Evolutionary conservation across 1,140 invertebrate species (phyloP).

Genomic region (Drosophila kanapiae): DNA sequence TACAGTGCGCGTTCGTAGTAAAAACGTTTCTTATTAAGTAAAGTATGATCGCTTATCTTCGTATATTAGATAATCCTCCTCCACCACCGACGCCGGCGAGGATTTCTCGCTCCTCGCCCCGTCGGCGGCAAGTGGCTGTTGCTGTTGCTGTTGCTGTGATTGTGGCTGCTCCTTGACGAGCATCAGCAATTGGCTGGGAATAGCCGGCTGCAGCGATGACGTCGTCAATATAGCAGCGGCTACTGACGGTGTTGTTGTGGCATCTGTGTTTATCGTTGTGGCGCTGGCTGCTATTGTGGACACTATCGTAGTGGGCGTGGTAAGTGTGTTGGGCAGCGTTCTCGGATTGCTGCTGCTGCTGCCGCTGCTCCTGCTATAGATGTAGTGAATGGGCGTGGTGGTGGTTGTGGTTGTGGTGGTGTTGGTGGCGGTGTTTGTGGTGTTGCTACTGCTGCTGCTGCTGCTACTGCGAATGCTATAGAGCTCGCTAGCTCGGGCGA

Average conservation of each 20-base stretch:
- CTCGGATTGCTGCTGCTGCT: constrained; percentile 34
- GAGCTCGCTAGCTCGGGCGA: constrained; percentile 59
- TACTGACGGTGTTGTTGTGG: constrained; percentile 29
- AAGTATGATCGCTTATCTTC: constrained; percentile 79
- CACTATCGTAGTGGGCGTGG: constrained; percentile 41
- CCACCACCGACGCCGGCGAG: constrained; percentile 49
- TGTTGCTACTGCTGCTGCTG: constrained; percentile 38
- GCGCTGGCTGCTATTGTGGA: constrained; percentile 35
- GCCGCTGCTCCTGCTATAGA: constrained; percentile 60
- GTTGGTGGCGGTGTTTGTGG: constrained; percentile 28
- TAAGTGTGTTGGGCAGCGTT: constrained; percentile 53
- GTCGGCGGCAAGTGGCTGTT: constrained; percentile 27
- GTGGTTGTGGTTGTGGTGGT: constrained; percentile 41
- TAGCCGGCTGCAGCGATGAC: constrained; percentile 16
- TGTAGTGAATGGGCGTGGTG: constrained; percentile 69
- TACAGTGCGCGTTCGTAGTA: constrained; percentile 62
- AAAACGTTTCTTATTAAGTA: constrained; percentile 81
- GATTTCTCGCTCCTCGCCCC: constrained; percentile 47
- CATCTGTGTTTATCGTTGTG: constrained; percentile 23
- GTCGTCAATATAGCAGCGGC: constrained; percentile 26
- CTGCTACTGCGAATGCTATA: constrained; percentile 59
- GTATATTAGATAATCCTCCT: constrained; percentile 69
- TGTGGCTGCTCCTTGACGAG: constrained; percentile 56
- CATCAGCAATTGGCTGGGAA: constrained; percentile 67
- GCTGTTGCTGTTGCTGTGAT: constrained; percentile 26